Evolutionary conservation across 2,888 invertebrate species (phyloP), one percentile per base, ranked within the genome.

Genomic region (Cryptus viduatorius): DNA sequence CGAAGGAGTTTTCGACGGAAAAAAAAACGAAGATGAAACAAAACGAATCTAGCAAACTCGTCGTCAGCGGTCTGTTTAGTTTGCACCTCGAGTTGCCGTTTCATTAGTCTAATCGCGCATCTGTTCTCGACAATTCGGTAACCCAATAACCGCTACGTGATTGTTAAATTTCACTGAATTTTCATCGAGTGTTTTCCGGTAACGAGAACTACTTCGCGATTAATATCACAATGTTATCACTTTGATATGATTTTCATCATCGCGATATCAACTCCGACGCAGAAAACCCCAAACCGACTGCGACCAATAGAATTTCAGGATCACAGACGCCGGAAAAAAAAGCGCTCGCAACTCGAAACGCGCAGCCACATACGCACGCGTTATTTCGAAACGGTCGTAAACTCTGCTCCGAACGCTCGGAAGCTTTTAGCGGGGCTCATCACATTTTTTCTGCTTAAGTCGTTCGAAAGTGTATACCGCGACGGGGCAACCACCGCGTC

Each of bases 401-500:
- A 87, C 72, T 76, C 69, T 65, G 64, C 79, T 65, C 83, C 31
- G 64, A 87, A 89, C 80, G 86, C 82, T 83, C 86, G 72, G 89
- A 87, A 85, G 87, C 89, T 88, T 88, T 89, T 86, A 87, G 89
- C 86, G 76, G 76, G 78, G 81, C 85, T 86, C 88, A 87, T 86
- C 86, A 83, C 81, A 86, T 86, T 83, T 86, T 87, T 87, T 80
- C 82, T 31, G 80, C 78, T 87, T 73, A 83, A 73, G 83, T 87
- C 81, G 84, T 85, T 84, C 73, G 83, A 68, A 84, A 87, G 83
- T 37, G 37, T 82, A 78, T 73, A 67, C 72, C 46, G 67, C 56
- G 65, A 72, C 31, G 71, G 46, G 68, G 19, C 59, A 59, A 29
- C 31, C 68, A 42, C 64, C 50, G 68, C 50, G 77, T 8, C 61